Conservation (phyloP, 1,140 invertebrate genomes). For the Drosophila elegans region DNA sequence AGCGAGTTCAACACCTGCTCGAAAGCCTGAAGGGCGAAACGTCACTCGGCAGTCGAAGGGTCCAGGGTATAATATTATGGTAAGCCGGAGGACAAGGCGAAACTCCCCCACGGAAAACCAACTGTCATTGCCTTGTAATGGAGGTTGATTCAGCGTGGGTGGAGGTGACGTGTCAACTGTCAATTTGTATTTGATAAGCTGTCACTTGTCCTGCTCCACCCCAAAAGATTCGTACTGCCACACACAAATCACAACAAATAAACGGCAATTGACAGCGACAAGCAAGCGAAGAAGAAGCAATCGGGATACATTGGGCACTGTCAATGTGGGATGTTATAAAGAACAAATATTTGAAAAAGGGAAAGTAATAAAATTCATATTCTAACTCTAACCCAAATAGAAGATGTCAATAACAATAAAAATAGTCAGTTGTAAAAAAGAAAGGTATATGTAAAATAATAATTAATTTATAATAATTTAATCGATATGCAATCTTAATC, state of each 20-base stretch:
- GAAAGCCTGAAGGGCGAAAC: constrained; percentile 34
- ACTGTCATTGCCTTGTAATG: constrained; percentile 43
- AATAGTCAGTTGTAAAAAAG: no score
- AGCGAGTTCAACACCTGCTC: constrained; percentile 70
- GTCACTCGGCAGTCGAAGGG: constrained; percentile 18
- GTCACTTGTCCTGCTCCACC: constrained; percentile 34
- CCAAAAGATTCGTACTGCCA: constrained; percentile 27
- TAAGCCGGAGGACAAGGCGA: background rate
- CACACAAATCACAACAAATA: constrained; percentile 78
- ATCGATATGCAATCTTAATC: no score
- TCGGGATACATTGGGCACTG: constrained; percentile 10
- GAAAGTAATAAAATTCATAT: background rate
- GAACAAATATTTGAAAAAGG: background rate
- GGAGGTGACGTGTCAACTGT: constrained; percentile 70
- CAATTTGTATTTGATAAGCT: constrained; percentile 75
- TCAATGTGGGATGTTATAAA: background rate
- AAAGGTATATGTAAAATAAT: no score
- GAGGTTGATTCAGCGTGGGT: constrained; percentile 18
- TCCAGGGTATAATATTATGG: constrained; percentile 8
- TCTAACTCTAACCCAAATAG: no score
- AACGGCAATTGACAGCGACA: constrained; percentile 79
- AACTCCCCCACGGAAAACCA: constrained; percentile 7
- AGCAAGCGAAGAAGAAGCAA: constrained; percentile 37
- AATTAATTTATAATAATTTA: no score
- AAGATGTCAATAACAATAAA: no score